Evolutionary conservation across 2,888 invertebrate genomes (phyloP), one percentile per base, ranked within the genome.

Genomic region (Sinotaia quadrata): DNA sequence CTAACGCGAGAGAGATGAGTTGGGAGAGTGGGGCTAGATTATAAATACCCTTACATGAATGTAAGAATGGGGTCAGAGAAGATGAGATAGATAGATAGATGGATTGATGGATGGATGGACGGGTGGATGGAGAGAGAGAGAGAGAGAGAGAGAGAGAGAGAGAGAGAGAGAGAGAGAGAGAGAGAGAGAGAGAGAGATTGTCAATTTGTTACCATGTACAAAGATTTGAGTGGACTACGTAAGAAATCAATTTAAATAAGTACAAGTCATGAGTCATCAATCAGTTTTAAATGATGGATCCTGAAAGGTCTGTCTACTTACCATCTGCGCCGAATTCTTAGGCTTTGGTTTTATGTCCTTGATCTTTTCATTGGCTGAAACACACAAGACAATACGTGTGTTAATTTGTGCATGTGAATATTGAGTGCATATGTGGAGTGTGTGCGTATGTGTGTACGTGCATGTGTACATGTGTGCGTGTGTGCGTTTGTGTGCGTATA

Each of bases 251-350:
- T n/a, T n/a, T n/a, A n/a, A n/a, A n/a, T n/a, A n/a, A n/a, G n/a
- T n/a, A n/a, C n/a, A n/a, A n/a, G n/a, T n/a, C n/a, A n/a, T n/a
- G n/a, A n/a, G n/a, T n/a, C n/a, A n/a, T n/a, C n/a, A n/a, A n/a
- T n/a, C n/a, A n/a, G n/a, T n/a, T n/a, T n/a, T n/a, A n/a, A n/a
- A n/a, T n/a, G n/a, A n/a, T n/a, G n/a, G n/a, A n/a, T n/a, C n/a
- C n/a, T n/a, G n/a, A n/a, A n/a, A n/a, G n/a, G n/a, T n/a, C n/a
- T n/a, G n/a, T 8, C 4, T 37, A 76, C 83, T 82, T 87, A 96
- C 96, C 96, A 96, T 96, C 92, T 96, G 96, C 85, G 94, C 92
- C 51, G 94, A 93, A 84, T 92, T 95, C 87, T 95, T 93, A 34
- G 97, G 96, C 89, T 96, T 96, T 81, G 94, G 91, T 87, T 94